phyloP scores from a whole-genome alignment of 2,888 invertebrate genomes.

The Lochmaea crataegi region DNA sequence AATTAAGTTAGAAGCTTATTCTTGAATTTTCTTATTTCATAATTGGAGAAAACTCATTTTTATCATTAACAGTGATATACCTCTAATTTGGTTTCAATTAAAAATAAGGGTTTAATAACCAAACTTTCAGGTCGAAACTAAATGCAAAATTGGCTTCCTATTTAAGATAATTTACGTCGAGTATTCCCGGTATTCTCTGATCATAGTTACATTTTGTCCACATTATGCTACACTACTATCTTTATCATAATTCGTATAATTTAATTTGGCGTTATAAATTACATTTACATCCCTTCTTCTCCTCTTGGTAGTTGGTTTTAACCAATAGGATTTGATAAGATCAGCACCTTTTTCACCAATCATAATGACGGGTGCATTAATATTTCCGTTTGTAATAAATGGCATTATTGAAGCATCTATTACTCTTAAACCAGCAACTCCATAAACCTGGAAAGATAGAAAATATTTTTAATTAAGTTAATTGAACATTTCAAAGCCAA shows the following conservation, averaged over 20 bases:
- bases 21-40: too few species aligned
- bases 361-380: constrained; percentile 89
- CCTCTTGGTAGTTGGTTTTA: constrained; percentile 43
- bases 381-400: constrained; percentile 86
- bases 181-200: too few species aligned
- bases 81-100: too few species aligned
- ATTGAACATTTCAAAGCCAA: too few species aligned
- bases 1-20: too few species aligned
- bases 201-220: neutral
- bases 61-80: too few species aligned
- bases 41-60: too few species aligned
- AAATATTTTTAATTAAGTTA: neutral
- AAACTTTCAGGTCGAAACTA: too few species aligned
- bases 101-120: too few species aligned
- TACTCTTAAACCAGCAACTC: constrained; percentile 81
- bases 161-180: too few species aligned
- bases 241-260: constrained; percentile 21
- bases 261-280: constrained; percentile 49
- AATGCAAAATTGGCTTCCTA: too few species aligned
- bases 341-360: constrained; percentile 89
- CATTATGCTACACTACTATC: constrained; percentile 25
- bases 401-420: constrained; percentile 93
- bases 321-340: constrained; percentile 73
- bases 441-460: constrained; percentile 59
- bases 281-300: constrained; percentile 43